Base-by-base conservation (phyloP, 2,113 vertebrate genomes). In the Psophia crepitans region DNA sequence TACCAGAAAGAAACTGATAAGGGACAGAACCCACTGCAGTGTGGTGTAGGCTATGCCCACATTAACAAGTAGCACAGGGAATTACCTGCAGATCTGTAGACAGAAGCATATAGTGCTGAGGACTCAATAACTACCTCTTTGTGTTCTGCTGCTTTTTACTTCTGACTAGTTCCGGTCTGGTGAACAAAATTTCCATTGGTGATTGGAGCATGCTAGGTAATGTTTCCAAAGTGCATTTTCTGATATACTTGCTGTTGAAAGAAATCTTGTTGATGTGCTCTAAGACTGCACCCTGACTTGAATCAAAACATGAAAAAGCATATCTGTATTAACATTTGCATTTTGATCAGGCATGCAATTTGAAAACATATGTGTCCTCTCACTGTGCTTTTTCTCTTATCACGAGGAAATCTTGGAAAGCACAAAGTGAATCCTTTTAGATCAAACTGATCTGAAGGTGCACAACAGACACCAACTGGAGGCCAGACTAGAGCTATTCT, bases 231-330 rank as follows among this genome's bases (percentile, higher is more conserved):
- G 9, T 41, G 5, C 3, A 3, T 28, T 81, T 69, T 77, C 15
- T 22, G 32, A 39, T n/a, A 22, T 33, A 48, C 8, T 51, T 83
- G 41, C 5, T 71, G 5, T 17, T 88, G 48, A 86, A 73, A 95
- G 8, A 54, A 64, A 44, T 70, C 6, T 24, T 16, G 64, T 14
- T 89, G 15, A 32, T 0, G 1, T 53, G 8, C 27, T 60, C 16
- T 23, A 43, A 46, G 43, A 46, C 32, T 0, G 1, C 61, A 54
- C 6, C 2, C 4, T 21, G 41, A 51, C 1, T 2, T 58, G 43
- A 84, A 81, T 28, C 43, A 84, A 78, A 86, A 63, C 20, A 54
- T 0, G 5, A 14, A 5, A 75, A 54, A 49, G n/a, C 17, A 51
- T 37, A 58, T 11, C 7, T 53, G 14, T 2, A 12, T 37, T 46